Percentiles rank a stretch among this genome's conserved stretches.
phyloP scores from a whole-genome alignment of 2,797 vertebrate species.

The Psittacula echo region DNA sequence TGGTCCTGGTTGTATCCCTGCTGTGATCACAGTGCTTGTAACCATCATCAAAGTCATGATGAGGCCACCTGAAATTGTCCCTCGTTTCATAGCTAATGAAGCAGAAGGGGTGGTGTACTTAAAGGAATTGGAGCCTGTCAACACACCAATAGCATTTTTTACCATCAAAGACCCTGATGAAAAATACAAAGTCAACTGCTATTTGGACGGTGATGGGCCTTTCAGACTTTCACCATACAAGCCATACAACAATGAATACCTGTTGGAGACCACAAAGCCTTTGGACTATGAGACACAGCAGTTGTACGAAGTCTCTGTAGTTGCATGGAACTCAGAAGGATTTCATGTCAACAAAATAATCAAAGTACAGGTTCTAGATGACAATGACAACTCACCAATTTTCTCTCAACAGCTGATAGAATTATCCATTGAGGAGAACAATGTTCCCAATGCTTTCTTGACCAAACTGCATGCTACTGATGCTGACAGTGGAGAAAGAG shows the following conservation, averaged over 20 bases:
- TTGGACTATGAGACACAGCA: slow-evolving; percentile 91
- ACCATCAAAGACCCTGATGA: slow-evolving; percentile 89
- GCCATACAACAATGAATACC: slow-evolving; percentile 88
- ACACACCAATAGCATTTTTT: slow-evolving; percentile 95
- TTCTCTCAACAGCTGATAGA: slow-evolving; percentile 90
- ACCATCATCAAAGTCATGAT: slow-evolving; percentile 86
- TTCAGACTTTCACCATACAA: slow-evolving; percentile 91
- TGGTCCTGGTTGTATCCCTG: slow-evolving; percentile 94
- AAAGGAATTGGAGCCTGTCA: slow-evolving; percentile 90
- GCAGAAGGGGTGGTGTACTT: slow-evolving; percentile 88
- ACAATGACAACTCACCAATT: slow-evolving; percentile 94
- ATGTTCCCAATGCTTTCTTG: slow-evolving; percentile 89
- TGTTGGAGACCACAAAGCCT: slow-evolving; percentile 90
- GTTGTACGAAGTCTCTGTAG: slow-evolving; percentile 88
- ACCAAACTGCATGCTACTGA: slow-evolving; percentile 91
- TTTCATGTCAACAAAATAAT: slow-evolving; percentile 86
- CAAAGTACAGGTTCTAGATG: slow-evolving; percentile 90
- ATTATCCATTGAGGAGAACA: slow-evolving; percentile 94
- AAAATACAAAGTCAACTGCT: slow-evolving; percentile 87
- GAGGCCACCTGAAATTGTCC: slow-evolving; percentile 88
- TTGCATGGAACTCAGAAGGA: slow-evolving; percentile 84
- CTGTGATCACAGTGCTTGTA: slow-evolving; percentile 86
- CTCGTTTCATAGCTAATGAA: slow-evolving; percentile 93
- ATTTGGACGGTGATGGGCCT: slow-evolving; percentile 89
- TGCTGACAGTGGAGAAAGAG: slow-evolving; percentile 88